These are phyloP conservation scores for Chloropsis cyanopogon DNA, from an alignment of 2,113 vertebrate genomes.

Conservation along the genomic window DNA sequence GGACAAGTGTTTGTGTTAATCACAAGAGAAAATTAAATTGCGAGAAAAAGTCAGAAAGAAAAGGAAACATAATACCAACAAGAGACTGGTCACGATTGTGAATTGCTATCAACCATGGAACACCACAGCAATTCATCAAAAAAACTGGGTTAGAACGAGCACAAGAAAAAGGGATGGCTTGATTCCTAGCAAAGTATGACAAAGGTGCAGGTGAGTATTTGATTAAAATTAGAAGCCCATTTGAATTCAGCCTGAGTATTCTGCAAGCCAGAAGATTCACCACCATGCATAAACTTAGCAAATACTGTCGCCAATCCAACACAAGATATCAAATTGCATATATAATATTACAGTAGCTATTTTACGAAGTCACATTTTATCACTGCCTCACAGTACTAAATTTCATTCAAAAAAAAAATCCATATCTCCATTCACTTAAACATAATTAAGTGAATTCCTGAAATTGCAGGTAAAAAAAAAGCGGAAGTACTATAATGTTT, in stretches of 20 bases:
- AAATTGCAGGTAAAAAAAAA: neutral
- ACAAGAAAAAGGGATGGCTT: neutral
- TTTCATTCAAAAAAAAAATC: conserved; percentile 14
- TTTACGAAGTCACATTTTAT: neutral
- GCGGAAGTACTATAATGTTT: neutral
- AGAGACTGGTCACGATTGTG: neutral
- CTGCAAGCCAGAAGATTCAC: neutral
- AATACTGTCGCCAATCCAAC: neutral
- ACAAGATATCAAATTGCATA: neutral
- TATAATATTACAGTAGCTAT: neutral
- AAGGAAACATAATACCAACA: neutral
- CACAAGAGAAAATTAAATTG: neutral
- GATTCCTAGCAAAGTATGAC: neutral
- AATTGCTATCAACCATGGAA: neutral
- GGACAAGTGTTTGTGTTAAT: neutral
- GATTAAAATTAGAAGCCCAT: neutral
- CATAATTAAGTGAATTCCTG: neutral
- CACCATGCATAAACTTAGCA: neutral
- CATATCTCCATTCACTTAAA: neutral
- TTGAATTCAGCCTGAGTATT: neutral
- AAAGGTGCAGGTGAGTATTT: neutral
- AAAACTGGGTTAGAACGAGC: neutral
- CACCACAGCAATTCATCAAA: neutral
- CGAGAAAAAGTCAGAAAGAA: neutral
- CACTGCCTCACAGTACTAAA: neutral